Evolutionary conservation across 2,797 vertebrate species (phyloP).

Genomic region (Lagocephalus sceleratus): DNA sequence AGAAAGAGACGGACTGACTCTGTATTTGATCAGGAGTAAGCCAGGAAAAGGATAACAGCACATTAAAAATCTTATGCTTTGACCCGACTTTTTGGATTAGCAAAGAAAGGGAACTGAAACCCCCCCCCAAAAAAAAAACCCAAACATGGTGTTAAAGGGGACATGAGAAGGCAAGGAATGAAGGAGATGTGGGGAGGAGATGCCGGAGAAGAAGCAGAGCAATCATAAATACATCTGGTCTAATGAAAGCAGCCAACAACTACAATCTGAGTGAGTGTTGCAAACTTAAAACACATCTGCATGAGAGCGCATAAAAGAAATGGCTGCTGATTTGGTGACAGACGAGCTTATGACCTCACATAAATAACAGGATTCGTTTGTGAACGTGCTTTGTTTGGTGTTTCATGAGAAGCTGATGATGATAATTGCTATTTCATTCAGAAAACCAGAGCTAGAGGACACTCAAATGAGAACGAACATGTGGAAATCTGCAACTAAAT

Average conservation of each 20-base stretch:
- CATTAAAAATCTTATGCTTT: constrained; percentile 5
- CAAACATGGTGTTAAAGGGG: constrained; percentile 18
- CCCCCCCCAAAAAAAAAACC: constrained; percentile 9
- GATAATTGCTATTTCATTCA: too few relatives aligned
- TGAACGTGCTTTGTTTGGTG: too few relatives aligned
- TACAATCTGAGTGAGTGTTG: constrained; percentile 2
- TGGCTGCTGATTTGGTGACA: neutral
- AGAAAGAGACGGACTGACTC: constrained; percentile 3
- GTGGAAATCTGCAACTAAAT: too few relatives aligned
- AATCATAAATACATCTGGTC: neutral
- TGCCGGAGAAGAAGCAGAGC: neutral
- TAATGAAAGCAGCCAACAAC: constrained; percentile 3
- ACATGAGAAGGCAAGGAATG: constrained; percentile 1
- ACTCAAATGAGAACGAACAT: too few relatives aligned
- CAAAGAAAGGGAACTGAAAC: constrained; percentile 9
- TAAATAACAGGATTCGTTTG: too few relatives aligned
- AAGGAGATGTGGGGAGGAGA: neutral
- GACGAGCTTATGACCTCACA: too few relatives aligned
- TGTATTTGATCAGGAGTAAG: constrained; percentile 18
- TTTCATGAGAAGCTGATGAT: too few relatives aligned
- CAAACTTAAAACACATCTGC: constrained; percentile 5
- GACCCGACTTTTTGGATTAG: constrained; percentile 17
- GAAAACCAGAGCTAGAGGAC: too few relatives aligned
- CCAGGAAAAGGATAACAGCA: constrained; percentile 1
- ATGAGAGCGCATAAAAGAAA: neutral